These are phyloP conservation scores for Sphecodes monilicornis DNA, from an alignment of 2,888 invertebrate species.

Conservation along the genomic window DNA sequence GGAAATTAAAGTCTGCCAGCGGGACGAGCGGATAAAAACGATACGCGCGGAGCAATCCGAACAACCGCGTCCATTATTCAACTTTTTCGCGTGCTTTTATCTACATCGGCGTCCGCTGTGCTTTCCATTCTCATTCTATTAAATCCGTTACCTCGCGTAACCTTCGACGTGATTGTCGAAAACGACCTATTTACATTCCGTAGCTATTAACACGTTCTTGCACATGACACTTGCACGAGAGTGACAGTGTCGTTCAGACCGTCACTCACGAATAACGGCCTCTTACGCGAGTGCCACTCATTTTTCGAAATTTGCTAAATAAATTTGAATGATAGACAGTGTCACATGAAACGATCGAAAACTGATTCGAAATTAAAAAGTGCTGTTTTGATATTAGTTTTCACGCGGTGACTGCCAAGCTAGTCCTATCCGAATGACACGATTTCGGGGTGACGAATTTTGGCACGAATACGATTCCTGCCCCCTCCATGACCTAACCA, in stretches of 20 bases:
- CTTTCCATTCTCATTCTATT: background rate
- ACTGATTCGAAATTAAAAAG: background rate
- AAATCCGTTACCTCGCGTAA: background rate
- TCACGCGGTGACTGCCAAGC: too few relatives aligned
- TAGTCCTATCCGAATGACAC: too few relatives aligned
- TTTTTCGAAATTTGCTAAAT: background rate
- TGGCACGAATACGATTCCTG: too few relatives aligned
- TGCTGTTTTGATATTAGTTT: too few relatives aligned
- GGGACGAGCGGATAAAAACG: slow-evolving; percentile 44
- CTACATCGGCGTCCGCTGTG: background rate
- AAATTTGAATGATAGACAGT: background rate
- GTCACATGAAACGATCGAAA: background rate
- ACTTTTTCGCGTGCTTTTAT: slow-evolving; percentile 25
- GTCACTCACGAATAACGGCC: background rate
- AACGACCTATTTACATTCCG: background rate
- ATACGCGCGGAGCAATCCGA: slow-evolving; percentile 31
- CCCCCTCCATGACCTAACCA: too few relatives aligned
- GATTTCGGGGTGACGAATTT: too few relatives aligned
- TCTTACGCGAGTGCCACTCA: background rate
- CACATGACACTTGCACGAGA: background rate
- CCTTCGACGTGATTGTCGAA: background rate
- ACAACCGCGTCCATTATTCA: slow-evolving; percentile 42
- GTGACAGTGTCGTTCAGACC: background rate
- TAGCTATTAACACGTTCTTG: background rate
- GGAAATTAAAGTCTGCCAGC: slow-evolving; percentile 59